Conservation (phyloP, 2,888 invertebrate species). For the Globia sparganii region DNA sequence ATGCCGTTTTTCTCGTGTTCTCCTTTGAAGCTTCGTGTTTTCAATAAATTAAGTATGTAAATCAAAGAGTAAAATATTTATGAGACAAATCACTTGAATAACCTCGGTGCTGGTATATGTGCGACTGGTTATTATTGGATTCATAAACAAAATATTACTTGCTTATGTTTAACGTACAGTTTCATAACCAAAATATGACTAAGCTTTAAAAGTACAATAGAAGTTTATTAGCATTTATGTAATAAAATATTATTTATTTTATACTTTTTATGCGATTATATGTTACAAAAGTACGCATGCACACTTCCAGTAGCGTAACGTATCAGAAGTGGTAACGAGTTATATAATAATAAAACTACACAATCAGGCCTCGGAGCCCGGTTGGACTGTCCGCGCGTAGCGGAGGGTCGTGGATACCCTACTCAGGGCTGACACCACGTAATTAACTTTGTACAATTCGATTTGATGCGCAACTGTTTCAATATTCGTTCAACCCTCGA, state of each 20-base stretch:
- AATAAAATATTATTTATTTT: constrained; percentile 13
- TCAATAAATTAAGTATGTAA: constrained; percentile 63
- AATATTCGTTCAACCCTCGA: constrained; percentile 75
- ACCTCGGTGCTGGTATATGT: constrained; percentile 36
- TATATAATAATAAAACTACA: constrained; percentile 74
- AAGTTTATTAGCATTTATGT: constrained; percentile 14
- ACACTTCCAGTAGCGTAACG: constrained; percentile 54
- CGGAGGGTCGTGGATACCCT: constrained; percentile 73
- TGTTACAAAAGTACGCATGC: constrained; percentile 28
- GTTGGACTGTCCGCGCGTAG: constrained; percentile 51
- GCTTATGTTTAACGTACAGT: constrained; percentile 37
- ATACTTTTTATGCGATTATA: constrained; percentile 24
- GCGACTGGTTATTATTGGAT: constrained; percentile 30
- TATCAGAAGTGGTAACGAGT: constrained; percentile 62
- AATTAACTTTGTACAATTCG: constrained; percentile 86
- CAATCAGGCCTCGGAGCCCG: constrained; percentile 66
- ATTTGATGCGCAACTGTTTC: constrained; percentile 82
- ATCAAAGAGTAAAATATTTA: constrained; percentile 53
- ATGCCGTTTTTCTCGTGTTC: constrained; percentile 58
- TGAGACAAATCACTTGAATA: constrained; percentile 53
- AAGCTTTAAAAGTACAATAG: neutral
- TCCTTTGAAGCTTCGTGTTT: constrained; percentile 52
- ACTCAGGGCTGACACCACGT: constrained; percentile 80
- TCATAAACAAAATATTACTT: constrained; percentile 30
- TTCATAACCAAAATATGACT: constrained; percentile 21